Evolutionary conservation across 2,797 vertebrate species (phyloP).

Genomic region (Ataeniobius toweri): DNA sequence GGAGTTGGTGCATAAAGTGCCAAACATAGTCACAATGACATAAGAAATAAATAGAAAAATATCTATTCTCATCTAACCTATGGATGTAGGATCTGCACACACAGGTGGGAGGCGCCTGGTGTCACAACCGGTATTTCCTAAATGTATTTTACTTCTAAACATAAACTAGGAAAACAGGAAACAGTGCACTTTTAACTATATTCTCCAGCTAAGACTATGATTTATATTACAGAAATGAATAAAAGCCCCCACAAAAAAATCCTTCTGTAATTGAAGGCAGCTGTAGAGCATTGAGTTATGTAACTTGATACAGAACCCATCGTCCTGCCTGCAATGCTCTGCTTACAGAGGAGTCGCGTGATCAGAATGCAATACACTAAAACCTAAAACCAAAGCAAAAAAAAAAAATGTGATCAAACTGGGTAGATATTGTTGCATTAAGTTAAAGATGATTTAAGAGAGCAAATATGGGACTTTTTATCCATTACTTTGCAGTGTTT

Average conservation of each 20-base stretch:
- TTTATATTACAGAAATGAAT: conserved; percentile 45
- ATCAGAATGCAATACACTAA: background rate
- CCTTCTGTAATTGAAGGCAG: conserved; percentile 56
- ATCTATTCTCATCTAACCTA: background rate
- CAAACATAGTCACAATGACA: background rate
- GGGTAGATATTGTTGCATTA: no score
- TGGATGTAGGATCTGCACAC: background rate
- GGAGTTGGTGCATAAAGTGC: background rate
- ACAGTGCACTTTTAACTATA: conserved; percentile 18
- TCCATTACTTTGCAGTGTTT: background rate
- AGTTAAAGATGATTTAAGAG: background rate
- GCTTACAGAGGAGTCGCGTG: conserved; percentile 13
- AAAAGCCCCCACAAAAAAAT: conserved; percentile 41
- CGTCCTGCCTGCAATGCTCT: conserved; percentile 29
- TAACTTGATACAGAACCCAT: conserved; percentile 57
- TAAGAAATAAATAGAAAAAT: background rate
- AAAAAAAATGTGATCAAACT: background rate
- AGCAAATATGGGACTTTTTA: background rate
- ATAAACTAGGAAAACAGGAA: conserved; percentile 13
- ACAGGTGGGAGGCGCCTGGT: no score
- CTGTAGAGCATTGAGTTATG: conserved; percentile 49
- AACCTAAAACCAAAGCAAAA: background rate
- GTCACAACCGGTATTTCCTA: background rate
- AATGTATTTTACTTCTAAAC: conserved; percentile 11
- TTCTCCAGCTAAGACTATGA: conserved; percentile 28